phyloP scores from a whole-genome alignment of 2,113 vertebrate species.

The Halcyon malimbica region DNA sequence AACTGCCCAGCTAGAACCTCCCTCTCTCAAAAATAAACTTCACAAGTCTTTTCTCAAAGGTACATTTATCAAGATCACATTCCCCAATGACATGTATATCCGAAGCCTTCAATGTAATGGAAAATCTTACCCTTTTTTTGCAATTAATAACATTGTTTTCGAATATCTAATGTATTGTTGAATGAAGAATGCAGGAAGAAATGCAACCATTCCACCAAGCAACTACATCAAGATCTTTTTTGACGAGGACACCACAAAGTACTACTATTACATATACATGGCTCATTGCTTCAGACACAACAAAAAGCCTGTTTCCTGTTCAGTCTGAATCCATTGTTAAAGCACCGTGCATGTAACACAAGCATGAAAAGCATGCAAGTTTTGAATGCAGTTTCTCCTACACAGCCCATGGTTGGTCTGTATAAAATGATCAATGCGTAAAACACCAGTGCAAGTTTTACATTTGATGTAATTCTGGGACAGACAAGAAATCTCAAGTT shows the following conservation, averaged over 20 bases:
- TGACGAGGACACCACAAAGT: background rate
- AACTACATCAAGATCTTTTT: background rate
- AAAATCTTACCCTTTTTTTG: background rate
- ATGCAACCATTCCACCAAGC: background rate
- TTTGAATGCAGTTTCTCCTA: background rate
- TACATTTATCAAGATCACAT: background rate
- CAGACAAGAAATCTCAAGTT: background rate
- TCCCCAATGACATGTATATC: background rate
- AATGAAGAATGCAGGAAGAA: background rate
- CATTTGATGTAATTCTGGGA: background rate
- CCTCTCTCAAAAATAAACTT: background rate
- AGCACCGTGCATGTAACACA: background rate
- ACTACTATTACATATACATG: background rate
- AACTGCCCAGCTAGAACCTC: background rate
- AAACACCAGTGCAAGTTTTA: background rate
- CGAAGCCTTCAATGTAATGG: background rate
- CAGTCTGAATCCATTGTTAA: background rate
- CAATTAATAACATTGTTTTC: background rate
- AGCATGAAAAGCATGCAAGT: background rate
- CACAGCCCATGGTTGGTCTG: background rate
- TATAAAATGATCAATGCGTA: background rate
- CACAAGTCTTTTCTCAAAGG: background rate
- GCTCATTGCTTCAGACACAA: background rate
- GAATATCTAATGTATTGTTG: background rate
- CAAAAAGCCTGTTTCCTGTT: background rate